Evolutionary conservation across 2,888 invertebrate species (phyloP).

Genomic region (Halictus quadricinctus): DNA sequence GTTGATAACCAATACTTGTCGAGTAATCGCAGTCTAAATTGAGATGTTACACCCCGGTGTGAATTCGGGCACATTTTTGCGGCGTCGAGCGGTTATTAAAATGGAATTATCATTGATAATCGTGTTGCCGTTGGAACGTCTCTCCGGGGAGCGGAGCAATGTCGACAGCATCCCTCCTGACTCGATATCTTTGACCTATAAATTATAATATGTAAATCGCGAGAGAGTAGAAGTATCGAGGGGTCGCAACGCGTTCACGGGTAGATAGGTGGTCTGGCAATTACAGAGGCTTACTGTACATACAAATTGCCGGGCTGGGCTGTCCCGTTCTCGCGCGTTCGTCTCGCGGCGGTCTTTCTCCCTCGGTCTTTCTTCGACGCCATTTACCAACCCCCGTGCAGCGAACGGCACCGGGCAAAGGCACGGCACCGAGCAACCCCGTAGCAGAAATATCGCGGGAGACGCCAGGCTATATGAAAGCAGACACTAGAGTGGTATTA

Average conservation of each 20-base stretch:
- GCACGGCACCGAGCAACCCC: constrained; percentile 23
- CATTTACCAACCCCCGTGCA: constrained; percentile 57
- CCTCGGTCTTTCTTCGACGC: constrained; percentile 46
- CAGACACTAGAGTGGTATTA: constrained; percentile 67
- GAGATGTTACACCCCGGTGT: neutral
- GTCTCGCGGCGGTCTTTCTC: neutral
- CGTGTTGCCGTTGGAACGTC: constrained; percentile 39
- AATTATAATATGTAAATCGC: constrained; percentile 78
- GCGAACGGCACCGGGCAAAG: neutral
- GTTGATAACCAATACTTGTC: neutral
- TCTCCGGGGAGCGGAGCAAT: constrained; percentile 30
- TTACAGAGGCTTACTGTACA: constrained; percentile 77
- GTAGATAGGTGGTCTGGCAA: constrained; percentile 75
- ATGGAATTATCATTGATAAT: constrained; percentile 52
- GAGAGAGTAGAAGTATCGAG: constrained; percentile 50
- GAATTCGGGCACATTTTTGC: neutral
- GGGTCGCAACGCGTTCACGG: constrained; percentile 59
- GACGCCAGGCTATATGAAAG: constrained; percentile 63
- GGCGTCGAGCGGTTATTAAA: constrained; percentile 20
- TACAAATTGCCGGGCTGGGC: constrained; percentile 71
- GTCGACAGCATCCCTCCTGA: constrained; percentile 42
- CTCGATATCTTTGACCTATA: constrained; percentile 73
- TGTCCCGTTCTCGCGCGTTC: constrained; percentile 17
- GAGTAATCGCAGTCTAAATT: neutral
- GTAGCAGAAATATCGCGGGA: constrained; percentile 50